Percentiles rank a stretch among this genome's conserved stretches.
Evolutionary conservation across 2,888 invertebrate genomes (phyloP).

Genomic region (Phortica magna): DNA sequence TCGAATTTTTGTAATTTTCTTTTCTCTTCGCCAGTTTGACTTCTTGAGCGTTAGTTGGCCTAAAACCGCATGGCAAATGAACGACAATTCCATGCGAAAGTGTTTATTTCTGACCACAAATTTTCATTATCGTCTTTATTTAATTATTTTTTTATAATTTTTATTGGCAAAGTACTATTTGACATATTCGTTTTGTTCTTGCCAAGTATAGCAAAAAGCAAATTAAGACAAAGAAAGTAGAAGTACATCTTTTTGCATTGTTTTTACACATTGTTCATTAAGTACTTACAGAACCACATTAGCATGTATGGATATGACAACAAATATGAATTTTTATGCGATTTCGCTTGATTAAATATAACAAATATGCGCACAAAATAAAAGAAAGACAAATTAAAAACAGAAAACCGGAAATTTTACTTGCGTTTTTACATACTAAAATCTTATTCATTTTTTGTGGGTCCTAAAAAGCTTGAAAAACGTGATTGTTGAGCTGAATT

Average conservation of each 20-base stretch:
- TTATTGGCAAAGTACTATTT: not conserved
- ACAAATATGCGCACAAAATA: not conserved
- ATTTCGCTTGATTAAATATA: not conserved
- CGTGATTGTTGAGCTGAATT: slow-evolving; percentile 27
- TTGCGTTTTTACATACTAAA: not conserved
- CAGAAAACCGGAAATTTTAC: slow-evolving; percentile 15
- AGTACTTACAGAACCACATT: not conserved
- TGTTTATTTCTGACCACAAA: not conserved
- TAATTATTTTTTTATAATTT: not conserved
- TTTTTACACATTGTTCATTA: not conserved
- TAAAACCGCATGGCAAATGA: not conserved
- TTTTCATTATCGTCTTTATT: not conserved
- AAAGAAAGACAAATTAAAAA: not conserved
- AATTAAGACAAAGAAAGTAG: too few relatives aligned
- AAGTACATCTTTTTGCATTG: not conserved
- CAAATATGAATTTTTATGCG: not conserved
- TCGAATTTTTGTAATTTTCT: not conserved
- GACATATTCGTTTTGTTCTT: too few relatives aligned
- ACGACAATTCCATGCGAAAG: not conserved
- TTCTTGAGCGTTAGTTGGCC: not conserved
- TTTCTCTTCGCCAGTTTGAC: not conserved
- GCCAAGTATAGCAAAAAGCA: too few relatives aligned
- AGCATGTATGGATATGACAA: too few relatives aligned
- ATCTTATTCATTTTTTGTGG: not conserved
- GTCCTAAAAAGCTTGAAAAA: not conserved